Conservation (phyloP, 2,113 vertebrate species). For the Ciconia maguari region DNA sequence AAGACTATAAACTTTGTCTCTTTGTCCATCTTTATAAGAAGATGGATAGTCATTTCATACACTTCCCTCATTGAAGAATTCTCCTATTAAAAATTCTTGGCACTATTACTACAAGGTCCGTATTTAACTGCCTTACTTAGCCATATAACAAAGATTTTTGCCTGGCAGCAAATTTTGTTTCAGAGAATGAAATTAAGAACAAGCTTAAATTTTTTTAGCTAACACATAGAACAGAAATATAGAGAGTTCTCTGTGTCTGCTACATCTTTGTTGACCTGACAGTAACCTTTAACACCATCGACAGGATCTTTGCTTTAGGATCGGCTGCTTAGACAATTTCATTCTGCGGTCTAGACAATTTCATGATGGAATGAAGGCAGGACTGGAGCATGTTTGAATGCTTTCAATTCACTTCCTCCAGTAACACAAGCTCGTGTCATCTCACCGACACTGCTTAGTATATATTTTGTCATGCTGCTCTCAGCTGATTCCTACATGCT, state of each 20-base stretch:
- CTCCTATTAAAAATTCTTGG: neutral
- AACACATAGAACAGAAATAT: neutral
- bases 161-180: neutral
- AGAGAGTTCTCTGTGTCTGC: neutral
- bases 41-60: neutral
- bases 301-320: neutral
- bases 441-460: neutral
- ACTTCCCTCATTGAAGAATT: neutral
- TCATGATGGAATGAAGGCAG: neutral
- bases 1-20: neutral
- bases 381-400: neutral
- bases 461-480: neutral
- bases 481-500: neutral
- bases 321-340: neutral
- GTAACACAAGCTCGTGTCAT: neutral
- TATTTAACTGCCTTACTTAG: neutral
- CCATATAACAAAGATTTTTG: neutral
- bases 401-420: neutral
- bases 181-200: neutral
- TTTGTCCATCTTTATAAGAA: neutral
- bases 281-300: rapidly evolving
- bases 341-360: neutral
- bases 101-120: neutral
- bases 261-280: neutral
- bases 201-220: neutral